Evolutionary conservation across 2,797 vertebrate genomes (phyloP).

Genomic region (Urocyon cinereoargenteus): DNA sequence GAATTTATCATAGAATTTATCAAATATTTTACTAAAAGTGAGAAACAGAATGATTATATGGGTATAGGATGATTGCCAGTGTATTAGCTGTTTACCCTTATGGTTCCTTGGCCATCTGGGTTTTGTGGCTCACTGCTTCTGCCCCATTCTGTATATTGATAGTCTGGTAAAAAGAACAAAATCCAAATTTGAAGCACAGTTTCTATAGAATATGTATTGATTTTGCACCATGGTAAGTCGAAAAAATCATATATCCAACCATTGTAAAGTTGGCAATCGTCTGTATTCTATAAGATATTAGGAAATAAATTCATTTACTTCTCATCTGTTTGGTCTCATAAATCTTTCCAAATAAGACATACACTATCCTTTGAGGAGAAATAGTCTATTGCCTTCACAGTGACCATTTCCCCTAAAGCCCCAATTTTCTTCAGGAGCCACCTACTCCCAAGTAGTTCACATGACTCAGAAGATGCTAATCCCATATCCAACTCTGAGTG

Average conservation of each 20-base stretch:
- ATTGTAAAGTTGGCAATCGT: background rate
- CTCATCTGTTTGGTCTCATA: background rate
- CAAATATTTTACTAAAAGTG: background rate
- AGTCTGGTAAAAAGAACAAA: background rate
- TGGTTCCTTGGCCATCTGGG: background rate
- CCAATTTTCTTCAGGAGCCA: background rate
- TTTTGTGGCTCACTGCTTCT: background rate
- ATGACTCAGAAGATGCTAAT: background rate
- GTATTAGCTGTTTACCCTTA: background rate
- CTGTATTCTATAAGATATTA: background rate
- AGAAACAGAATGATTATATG: background rate
- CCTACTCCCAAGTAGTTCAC: background rate
- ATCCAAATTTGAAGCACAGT: background rate
- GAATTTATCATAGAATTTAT: background rate
- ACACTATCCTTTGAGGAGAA: background rate
- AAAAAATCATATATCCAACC: background rate
- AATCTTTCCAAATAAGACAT: background rate
- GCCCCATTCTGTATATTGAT: background rate
- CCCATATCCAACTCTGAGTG: background rate
- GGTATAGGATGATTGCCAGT: background rate
- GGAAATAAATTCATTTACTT: background rate
- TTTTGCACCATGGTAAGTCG: background rate
- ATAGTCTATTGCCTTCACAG: background rate
- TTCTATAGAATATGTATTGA: background rate
- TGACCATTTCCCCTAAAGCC: background rate